Percentiles rank a stretch among this genome's conserved stretches.
phyloP scores from a whole-genome alignment of 1,140 invertebrate genomes.

The Aphelinus certus region DNA sequence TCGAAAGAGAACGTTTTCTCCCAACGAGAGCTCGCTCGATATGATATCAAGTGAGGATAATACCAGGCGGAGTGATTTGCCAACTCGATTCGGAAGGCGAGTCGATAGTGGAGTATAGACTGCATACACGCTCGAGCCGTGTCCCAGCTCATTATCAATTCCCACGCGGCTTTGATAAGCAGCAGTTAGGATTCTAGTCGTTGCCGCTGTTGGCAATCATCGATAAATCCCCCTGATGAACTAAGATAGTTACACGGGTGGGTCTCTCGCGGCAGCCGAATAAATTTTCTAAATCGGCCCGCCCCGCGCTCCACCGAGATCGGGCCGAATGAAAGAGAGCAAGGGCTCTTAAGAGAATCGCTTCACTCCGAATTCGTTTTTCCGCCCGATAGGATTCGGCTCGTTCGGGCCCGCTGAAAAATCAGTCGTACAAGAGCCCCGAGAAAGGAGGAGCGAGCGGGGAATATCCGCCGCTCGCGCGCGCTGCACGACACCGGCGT shows the following conservation, averaged over 20 bases:
- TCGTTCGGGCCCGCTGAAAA: constrained; percentile 20
- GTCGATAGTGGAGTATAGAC: too few relatives aligned
- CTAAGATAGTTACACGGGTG: background rate
- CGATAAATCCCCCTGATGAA: background rate
- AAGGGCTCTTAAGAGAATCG: constrained; percentile 31
- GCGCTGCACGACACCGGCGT: background rate
- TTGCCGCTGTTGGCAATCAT: background rate
- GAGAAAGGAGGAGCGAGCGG: background rate
- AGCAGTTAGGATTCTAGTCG: too few relatives aligned
- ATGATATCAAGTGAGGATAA: too few relatives aligned
- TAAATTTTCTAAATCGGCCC: constrained; percentile 21
- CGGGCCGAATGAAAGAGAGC: background rate
- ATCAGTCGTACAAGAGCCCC: constrained; percentile 24
- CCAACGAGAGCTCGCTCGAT: too few relatives aligned
- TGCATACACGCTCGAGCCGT: too few relatives aligned
- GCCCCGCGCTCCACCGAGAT: background rate
- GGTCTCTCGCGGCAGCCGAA: background rate
- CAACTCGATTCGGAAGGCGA: too few relatives aligned
- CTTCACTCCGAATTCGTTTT: constrained; percentile 34
- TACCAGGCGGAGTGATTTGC: too few relatives aligned
- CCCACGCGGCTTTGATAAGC: too few relatives aligned
- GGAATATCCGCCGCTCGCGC: constrained; percentile 16
- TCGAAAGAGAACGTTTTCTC: too few relatives aligned
- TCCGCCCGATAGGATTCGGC: constrained; percentile 29
- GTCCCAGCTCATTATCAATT: too few relatives aligned